Conservation (phyloP, 2,888 invertebrate genomes). For the Mayetiola destructor region DNA sequence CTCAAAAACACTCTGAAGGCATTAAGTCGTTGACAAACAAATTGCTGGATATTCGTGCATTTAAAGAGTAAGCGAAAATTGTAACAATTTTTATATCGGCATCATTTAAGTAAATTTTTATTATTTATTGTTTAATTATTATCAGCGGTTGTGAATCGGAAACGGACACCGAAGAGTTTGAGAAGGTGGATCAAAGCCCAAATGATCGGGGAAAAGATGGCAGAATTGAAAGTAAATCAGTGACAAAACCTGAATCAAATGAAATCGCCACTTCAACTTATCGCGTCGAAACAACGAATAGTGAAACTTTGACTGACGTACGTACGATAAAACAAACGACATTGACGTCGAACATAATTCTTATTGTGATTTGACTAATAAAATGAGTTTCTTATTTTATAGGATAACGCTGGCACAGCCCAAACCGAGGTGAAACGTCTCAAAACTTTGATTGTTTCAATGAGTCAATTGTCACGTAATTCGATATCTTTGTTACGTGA, state of each 20-base stretch:
- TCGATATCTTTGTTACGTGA: slow-evolving; percentile 43
- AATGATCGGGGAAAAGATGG: slow-evolving; percentile 32
- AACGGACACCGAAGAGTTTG: slow-evolving; percentile 70
- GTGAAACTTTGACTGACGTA: slow-evolving; percentile 32
- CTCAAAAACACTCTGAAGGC: not conserved
- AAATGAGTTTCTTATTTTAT: slow-evolving; percentile 36
- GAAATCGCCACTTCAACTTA: not conserved
- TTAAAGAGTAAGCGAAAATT: not conserved
- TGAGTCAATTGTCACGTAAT: slow-evolving; percentile 41
- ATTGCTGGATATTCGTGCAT: not conserved
- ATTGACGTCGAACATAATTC: not conserved
- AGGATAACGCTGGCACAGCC: slow-evolving; percentile 59
- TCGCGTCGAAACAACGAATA: slow-evolving; percentile 22
- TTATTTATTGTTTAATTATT: not conserved
- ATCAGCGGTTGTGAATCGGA: slow-evolving; percentile 62
- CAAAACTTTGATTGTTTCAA: slow-evolving; percentile 38
- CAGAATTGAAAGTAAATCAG: slow-evolving; percentile 17
- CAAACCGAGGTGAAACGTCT: slow-evolving; percentile 49
- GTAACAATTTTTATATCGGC: too few species aligned
- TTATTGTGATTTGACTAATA: not conserved
- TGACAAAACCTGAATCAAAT: slow-evolving; percentile 34
- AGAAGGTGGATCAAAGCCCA: slow-evolving; percentile 54
- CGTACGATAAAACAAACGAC: not conserved
- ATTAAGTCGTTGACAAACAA: not conserved
- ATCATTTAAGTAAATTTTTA: not conserved